Evolutionary conservation across 2,113 vertebrate genomes (phyloP).

Genomic region (Embiotoca jacksoni): DNA sequence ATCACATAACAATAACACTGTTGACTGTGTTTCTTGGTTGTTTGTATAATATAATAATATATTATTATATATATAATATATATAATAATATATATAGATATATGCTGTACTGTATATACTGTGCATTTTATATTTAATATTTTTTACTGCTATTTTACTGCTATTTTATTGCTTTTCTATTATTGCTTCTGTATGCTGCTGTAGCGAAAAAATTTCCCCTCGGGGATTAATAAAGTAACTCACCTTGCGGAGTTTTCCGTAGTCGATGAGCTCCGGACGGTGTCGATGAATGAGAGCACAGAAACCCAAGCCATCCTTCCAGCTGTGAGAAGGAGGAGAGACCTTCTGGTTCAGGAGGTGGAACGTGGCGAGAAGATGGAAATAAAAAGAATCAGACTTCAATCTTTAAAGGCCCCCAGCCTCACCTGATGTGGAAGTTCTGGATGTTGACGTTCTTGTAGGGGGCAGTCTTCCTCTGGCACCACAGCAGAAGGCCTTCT

Average conservation of each 20-base stretch:
- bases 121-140: no score
- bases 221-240: neutral
- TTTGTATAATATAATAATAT: no score
- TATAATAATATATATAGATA: no score
- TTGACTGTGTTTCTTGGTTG: no score
- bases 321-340: constrained; percentile 79
- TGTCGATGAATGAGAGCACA: constrained; percentile 99
- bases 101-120: no score
- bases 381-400: constrained; percentile 10
- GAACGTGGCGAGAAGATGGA: neutral
- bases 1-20: no score
- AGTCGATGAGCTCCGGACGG: constrained; percentile 98
- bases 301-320: constrained; percentile 99
- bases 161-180: no score
- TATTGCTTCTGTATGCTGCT: no score
- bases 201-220: no score
- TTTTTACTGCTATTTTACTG: no score
- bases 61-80: no score
- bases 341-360: neutral
- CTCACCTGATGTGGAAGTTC: constrained; percentile 98
- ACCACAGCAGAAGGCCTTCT: constrained; percentile 97
- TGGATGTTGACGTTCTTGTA: constrained; percentile 99
- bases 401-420: constrained; percentile 22
- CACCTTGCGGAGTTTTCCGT: constrained; percentile 97
- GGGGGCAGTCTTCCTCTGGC: constrained; percentile 98